Conservation (phyloP, 2,113 vertebrate species). For the Alces alces region DNA sequence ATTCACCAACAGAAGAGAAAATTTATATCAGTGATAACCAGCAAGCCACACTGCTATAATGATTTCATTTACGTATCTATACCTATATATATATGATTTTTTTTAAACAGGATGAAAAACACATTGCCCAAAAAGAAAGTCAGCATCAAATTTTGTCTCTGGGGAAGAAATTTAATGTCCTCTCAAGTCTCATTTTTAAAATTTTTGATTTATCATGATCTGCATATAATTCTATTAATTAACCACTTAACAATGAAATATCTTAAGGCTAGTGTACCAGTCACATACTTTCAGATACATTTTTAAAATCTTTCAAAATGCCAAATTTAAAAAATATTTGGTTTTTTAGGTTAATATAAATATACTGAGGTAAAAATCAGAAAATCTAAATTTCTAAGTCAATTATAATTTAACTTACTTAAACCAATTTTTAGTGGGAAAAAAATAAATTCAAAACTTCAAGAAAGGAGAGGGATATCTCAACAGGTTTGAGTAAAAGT, state of each 20-base stretch:
- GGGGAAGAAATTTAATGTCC: not conserved
- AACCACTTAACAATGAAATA: not conserved
- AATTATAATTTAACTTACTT: not conserved
- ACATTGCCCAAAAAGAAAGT: not conserved
- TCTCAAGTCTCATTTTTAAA: not conserved
- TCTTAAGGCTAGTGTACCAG: not conserved
- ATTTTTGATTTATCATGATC: not conserved
- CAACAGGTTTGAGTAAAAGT: not conserved
- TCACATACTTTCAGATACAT: not conserved
- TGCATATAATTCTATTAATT: not conserved
- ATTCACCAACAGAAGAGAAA: not conserved
- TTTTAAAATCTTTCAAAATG: not conserved
- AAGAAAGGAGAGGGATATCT: not conserved
- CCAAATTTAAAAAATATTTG: not conserved
- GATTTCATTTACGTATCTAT: not conserved
- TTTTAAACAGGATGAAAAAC: not conserved
- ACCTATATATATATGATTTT: not conserved
- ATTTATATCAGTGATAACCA: not conserved
- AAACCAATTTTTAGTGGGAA: not conserved
- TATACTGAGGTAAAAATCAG: not conserved
- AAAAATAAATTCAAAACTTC: not conserved
- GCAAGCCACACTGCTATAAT: not conserved
- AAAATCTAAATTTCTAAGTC: slow-evolving; percentile 38
- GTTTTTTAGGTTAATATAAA: not conserved
- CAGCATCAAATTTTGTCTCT: not conserved